These are phyloP conservation scores for Pangasius sanitwongsei DNA, from an alignment of 2,797 vertebrate species.

Conservation along the genomic window DNA sequence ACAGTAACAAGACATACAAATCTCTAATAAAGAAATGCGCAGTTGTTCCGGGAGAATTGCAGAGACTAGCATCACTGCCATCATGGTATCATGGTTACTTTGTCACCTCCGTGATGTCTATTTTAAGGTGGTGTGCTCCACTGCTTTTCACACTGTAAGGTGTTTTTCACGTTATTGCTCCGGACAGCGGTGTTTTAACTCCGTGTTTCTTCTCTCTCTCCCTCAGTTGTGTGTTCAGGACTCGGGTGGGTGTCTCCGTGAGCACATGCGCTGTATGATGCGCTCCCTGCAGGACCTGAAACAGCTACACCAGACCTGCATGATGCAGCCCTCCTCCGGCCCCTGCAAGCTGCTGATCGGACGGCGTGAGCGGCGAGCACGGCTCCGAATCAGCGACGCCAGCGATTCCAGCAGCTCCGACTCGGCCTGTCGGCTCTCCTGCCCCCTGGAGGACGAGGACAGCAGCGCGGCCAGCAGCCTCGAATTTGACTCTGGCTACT, in stretches of 20 bases:
- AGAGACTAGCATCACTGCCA: neutral
- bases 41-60: neutral
- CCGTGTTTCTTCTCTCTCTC: neutral
- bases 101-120: neutral
- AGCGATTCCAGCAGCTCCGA: conserved; percentile 84
- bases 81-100: neutral
- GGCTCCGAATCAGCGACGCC: conserved; percentile 75
- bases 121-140: neutral
- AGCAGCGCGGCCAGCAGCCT: conserved; percentile 69
- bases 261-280: conserved; percentile 82
- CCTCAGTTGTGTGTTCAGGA: conserved; percentile 83
- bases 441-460: conserved; percentile 76
- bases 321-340: conserved; percentile 45
- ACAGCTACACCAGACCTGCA: conserved; percentile 68
- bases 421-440: conserved; percentile 86
- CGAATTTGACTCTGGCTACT: conserved; percentile 94
- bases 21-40: neutral
- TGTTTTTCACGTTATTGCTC: neutral
- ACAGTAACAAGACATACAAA: neutral
- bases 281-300: conserved; percentile 79
- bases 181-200: neutral
- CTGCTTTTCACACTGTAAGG: neutral
- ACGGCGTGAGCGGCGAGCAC: conserved; percentile 69
- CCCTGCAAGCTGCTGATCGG: conserved; percentile 69
- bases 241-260: conserved; percentile 71